Evolutionary conservation across 2,797 vertebrate species (phyloP), one percentile per base, ranked within the genome.

Genomic region (Leptoclinus maculatus): DNA sequence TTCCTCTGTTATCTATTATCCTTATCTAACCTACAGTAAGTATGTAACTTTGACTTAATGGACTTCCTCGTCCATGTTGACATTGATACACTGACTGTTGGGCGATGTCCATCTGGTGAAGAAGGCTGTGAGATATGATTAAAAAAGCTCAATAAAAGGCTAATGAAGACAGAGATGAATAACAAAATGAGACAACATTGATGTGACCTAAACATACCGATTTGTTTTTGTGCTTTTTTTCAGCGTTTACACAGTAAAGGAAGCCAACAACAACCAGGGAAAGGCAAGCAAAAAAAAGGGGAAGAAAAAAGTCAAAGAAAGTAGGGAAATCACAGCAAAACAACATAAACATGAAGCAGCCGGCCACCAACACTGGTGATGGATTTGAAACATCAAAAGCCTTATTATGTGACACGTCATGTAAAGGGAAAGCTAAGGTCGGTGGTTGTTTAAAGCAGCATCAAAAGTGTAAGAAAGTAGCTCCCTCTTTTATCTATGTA

Each of bases 361-460:
- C 1, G 2, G 45, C 60, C 19, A 53, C 59, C 51, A 17, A 64
- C 29, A 60, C 10, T 11, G 29, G 19, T 29, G 32, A 66, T 45
- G 54, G 39, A 71, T 70, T 51, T 70, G n/a, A 81, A 78, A 75
- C 77, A 77, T 64, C 12, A 66, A 62, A 73, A 27, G 58, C 23
- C 41, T 19, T 1, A 47, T 25, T 41, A 64, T 45, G 49, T 21
- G 29, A 29, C 54, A 57, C 0, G 3, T 32, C 65, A 64, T 58
- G 51, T 68, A 45, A 63, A 75, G 16, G n/a, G 2, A 29, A 13
- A 7, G 21, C 7, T 11, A 27, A 21, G 13, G 45, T 58, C 49
- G 53, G 34, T 1, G 5, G 7, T 34, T 25, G 17, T 59, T 71
- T 45, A 58, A 53, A 67, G 54, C 63, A 76, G 62, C 36, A 65